Base-by-base conservation (phyloP, 2,113 vertebrate genomes). In the Pelecanus crispus region DNA sequence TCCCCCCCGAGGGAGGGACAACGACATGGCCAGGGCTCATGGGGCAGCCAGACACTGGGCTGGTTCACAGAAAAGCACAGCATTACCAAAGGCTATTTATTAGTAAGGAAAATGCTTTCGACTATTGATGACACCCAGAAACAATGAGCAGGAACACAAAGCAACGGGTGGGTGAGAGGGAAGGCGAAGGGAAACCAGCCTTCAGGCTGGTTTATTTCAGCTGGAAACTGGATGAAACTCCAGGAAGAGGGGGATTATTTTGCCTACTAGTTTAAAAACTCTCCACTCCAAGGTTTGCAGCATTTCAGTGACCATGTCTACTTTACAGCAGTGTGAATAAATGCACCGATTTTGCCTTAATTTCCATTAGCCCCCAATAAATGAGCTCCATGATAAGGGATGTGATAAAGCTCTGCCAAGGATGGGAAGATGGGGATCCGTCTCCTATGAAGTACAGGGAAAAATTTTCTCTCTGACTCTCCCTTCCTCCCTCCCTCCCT, bases 141-240 rank as follows among this genome's bases (percentile, higher is more conserved):
- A 92, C 89, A 94, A 94, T 62, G 58, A 93, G 94, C 94, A 97
- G 96, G 90, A 90, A 82, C 63, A 81, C 9, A 13, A 91, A 95
- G 66, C 95, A 87, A 95, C 13, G 65, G 82, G 78, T 94, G 77
- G 90, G 91, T 77, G 81, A 95, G 92, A 62, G 67, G 85, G 89
- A 94, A 62, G 87, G 75, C 45, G 2, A 97, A 88, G 68, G 74
- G 65, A 92, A 73, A 88, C 50, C 5, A 24, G 36, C n/a, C n/a
- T n/a, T n/a, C n/a, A n/a, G n/a, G n/a, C n/a, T n/a, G 81, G 74
- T 90, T 92, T 93, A 86, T 84, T 65, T 95, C 86, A 87, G 55
- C 55, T 93, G 72, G 85, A 79, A 86, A 66, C 50, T 45, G 84
- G 78, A 93, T 4, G 42, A 90, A 86, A 86, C 31, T 26, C 49